A percentile compares a stretch with the other conserved stretches of the same genome.
Conservation (phyloP, 1,140 invertebrate genomes). For the Aphaenogaster floridana region DNA sequence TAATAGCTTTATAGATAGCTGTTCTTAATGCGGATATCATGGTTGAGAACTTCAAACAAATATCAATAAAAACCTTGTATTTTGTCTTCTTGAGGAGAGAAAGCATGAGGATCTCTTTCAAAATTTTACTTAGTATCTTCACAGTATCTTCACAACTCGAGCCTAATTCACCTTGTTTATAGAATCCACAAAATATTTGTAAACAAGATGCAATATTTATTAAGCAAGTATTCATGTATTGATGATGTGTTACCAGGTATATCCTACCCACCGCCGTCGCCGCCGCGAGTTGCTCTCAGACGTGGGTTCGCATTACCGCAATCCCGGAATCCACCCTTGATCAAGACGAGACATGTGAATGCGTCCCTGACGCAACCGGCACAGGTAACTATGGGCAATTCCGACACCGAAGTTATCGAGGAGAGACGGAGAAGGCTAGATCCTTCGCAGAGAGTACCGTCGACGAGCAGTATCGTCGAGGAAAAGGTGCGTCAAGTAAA, state of each 20-base stretch:
- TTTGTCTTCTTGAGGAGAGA: slow-evolving; percentile 2
- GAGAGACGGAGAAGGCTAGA: slow-evolving; percentile 84
- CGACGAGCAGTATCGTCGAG: slow-evolving; percentile 83
- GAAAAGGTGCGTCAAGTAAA: slow-evolving; percentile 78
- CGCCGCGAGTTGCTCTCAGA: slow-evolving; percentile 90
- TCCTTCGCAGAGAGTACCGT: slow-evolving; percentile 82
- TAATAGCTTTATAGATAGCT: neutral
- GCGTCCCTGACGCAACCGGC: slow-evolving; percentile 80
- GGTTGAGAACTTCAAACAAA: neutral
- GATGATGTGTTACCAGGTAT: slow-evolving; percentile 86
- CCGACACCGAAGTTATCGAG: slow-evolving; percentile 83
- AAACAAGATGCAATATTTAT: neutral
- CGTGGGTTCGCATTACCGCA: slow-evolving; percentile 90
- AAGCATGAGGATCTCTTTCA: neutral
- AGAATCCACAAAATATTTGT: neutral
- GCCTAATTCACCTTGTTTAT: neutral
- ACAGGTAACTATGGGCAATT: slow-evolving; percentile 80
- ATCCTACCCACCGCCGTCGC: slow-evolving; percentile 92
- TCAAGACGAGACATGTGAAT: slow-evolving; percentile 89
- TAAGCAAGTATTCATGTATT: neutral
- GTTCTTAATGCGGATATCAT: neutral
- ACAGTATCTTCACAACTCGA: neutral
- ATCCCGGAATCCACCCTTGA: slow-evolving; percentile 91
- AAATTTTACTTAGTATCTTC: neutral
- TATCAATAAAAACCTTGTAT: slow-evolving; percentile 2